A percentile compares a stretch with the other conserved stretches of the same genome.
Conservation (phyloP, 2,888 invertebrate species). For the Diarsia mendica region DNA sequence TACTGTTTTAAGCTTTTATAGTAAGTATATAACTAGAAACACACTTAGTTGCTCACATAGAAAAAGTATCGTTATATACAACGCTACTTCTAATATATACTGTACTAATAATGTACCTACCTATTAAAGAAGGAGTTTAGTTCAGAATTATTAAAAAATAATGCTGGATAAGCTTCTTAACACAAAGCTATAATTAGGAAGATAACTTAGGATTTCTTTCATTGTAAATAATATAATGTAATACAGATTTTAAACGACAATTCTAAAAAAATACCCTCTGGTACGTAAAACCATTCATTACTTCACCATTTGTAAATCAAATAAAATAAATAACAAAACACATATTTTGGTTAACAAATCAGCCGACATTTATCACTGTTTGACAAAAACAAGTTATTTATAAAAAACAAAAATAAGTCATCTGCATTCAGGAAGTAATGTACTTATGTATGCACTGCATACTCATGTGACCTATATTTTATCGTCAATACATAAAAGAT, state of each 20-base stretch:
- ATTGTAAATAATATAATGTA: neutral
- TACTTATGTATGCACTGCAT: constrained; percentile 47
- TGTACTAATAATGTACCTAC: neutral
- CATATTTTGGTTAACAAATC: constrained; percentile 32
- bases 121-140: neutral
- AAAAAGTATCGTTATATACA: neutral
- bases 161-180: neutral
- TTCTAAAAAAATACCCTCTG: neutral
- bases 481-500: constrained; percentile 41
- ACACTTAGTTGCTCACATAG: too few relatives aligned
- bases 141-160: too few relatives aligned
- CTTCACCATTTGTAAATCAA: constrained; percentile 10
- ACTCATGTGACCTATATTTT: constrained; percentile 53
- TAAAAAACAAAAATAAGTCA: constrained; percentile 72
- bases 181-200: neutral
- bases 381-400: constrained; percentile 58
- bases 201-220: neutral
- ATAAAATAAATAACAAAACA: neutral
- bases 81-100: neutral
- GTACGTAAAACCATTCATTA: neutral
- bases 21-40: too few relatives aligned
- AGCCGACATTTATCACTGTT: constrained; percentile 40
- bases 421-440: constrained; percentile 73
- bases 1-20: too few relatives aligned
- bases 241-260: neutral